phyloP scores from a whole-genome alignment of 2,888 invertebrate genomes.

The Epinotia bilunana region DNA sequence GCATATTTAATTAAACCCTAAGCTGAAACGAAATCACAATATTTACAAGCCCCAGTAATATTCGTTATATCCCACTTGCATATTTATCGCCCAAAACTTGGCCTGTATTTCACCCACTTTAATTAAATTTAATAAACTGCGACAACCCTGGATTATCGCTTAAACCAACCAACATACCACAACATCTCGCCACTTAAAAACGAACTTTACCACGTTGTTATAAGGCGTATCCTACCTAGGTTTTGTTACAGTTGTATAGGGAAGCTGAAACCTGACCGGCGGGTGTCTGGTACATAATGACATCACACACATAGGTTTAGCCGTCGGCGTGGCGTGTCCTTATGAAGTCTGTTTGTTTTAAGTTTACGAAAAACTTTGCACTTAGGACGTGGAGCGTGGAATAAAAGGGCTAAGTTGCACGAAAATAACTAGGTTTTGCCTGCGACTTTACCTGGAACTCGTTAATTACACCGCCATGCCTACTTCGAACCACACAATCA shows the following conservation, averaged over 20 bases:
- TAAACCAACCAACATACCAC: slow-evolving; percentile 12
- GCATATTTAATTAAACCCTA: not conserved
- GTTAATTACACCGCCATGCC: not conserved
- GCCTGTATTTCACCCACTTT: slow-evolving; percentile 41
- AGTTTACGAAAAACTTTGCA: slow-evolving; percentile 20
- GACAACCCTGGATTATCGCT: slow-evolving; percentile 41
- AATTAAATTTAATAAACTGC: slow-evolving; percentile 45
- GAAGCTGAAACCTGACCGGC: slow-evolving; percentile 40
- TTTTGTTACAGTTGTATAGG: slow-evolving; percentile 1
- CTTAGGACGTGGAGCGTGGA: not conserved
- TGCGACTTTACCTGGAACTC: not conserved
- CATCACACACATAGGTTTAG: slow-evolving; percentile 28
- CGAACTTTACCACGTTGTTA: not conserved
- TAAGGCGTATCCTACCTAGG: not conserved
- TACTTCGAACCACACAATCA: too few relatives aligned
- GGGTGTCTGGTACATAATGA: slow-evolving; percentile 42
- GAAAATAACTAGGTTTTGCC: not conserved
- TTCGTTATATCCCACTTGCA: slow-evolving; percentile 22
- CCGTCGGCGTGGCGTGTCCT: slow-evolving; percentile 12
- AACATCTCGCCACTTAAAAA: not conserved
- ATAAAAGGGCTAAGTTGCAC: not conserved
- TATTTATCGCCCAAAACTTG: slow-evolving; percentile 40
- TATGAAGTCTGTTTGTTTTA: slow-evolving; percentile 31
- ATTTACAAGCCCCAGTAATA: slow-evolving; percentile 7
- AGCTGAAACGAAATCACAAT: slow-evolving; percentile 1